Base-by-base conservation (phyloP, 2,888 invertebrate genomes). In the Gnatocerus cornutus region DNA sequence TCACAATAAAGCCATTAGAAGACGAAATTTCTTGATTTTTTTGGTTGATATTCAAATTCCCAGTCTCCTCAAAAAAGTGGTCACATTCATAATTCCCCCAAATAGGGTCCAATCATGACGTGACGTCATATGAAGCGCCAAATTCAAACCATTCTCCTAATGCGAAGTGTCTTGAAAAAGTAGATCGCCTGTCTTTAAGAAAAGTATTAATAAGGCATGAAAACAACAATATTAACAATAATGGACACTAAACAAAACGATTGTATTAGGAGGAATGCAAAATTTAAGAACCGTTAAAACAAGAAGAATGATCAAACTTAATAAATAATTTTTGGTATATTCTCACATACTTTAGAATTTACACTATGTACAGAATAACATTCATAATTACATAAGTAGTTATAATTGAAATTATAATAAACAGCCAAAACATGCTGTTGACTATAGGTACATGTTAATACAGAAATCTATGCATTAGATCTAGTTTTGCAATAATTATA, bases 401-500 rank as follows among this genome's bases (percentile, higher is more conserved):
- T 74, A 71, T 55, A 62, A 14, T 63, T 46, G 48, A 63, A 78
- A 74, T 74, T 77, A 78, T 77, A 77, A 76, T 78, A 79, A 72
- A 81, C 83, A 83, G 83, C 83, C 83, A 76, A 79, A 77, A 79
- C 52, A 78, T 79, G 83, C 83, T 83, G 83, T 81, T 78, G 78
- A 82, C 81, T 82, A 81, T n/a, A n/a, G n/a, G n/a, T 81, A 80
- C 79, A 79, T 41, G 41, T n/a, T 46, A 73, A 81, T 79, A 81
- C 79, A 80, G 78, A 80, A 74, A 74, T 74, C 69, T 65, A 73
- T 52, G 13, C 16, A 58, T 37, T n/a, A 21, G 27, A n/a, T 14
- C 12, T 9, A 14, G 53, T 64, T 56, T 55, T 46, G 37, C 30
- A 65, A 21, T 41, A 56, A n/a, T 56, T 41, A 39, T 27, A 43